Evolutionary conservation across 2,888 invertebrate species (phyloP).

Genomic region (Scaeva pyrastri): DNA sequence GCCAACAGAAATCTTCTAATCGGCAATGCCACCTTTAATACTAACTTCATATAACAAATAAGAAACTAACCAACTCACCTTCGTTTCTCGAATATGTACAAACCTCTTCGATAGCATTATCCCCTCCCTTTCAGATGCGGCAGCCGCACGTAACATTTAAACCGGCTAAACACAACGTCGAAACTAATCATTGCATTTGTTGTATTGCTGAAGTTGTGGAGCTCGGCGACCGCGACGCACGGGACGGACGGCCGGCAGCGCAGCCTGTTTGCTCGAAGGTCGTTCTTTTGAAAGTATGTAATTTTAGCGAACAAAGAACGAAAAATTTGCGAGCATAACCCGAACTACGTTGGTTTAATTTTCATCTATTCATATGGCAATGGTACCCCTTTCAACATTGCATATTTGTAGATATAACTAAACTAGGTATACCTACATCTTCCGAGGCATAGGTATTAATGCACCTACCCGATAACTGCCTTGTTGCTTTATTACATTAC

Average conservation of each 20-base stretch:
- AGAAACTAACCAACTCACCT: not conserved
- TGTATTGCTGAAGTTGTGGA: no score
- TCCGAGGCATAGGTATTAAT: no score
- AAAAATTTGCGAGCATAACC: not conserved
- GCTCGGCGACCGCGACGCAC: no score
- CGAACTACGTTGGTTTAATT: not conserved
- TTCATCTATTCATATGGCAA: not conserved
- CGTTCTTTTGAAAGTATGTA: slow-evolving; percentile 14
- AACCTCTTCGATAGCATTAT: not conserved
- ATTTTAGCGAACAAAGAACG: slow-evolving; percentile 15
- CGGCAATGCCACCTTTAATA: not conserved
- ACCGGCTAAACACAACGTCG: not conserved
- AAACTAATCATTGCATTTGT: not conserved
- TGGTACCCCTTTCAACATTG: not conserved
- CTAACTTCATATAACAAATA: not conserved
- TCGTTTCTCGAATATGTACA: not conserved
- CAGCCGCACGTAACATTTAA: not conserved
- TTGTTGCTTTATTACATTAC: no score
- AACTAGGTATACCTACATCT: not conserved
- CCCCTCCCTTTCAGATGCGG: not conserved
- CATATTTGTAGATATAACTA: not conserved
- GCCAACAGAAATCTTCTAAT: no score
- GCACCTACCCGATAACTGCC: no score
- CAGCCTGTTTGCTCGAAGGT: slow-evolving; percentile 18
- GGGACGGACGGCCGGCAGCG: no score